Evolutionary conservation across 2,888 invertebrate species (phyloP).

Genomic region (Andrena minutula): DNA sequence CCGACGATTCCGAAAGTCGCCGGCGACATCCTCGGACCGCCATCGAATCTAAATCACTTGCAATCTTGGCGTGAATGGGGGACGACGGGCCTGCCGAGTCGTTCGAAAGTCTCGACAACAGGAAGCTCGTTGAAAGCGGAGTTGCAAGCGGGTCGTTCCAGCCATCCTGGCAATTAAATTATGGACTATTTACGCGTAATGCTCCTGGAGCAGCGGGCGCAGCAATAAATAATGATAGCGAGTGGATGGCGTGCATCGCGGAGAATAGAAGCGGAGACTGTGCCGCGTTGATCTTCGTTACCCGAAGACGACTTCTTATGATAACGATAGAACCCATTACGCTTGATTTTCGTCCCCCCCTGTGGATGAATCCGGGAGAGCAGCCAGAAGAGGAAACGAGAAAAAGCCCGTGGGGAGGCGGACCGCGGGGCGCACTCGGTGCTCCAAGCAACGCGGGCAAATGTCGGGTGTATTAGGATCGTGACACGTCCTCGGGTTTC

Average conservation of each 20-base stretch:
- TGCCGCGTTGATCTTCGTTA: constrained; percentile 26
- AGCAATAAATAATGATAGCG: constrained; percentile 1
- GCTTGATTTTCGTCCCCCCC: neutral
- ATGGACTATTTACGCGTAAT: neutral
- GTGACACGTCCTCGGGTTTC: constrained; percentile 18
- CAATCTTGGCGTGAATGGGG: constrained; percentile 13
- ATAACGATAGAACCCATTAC: constrained; percentile 12
- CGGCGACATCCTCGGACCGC: constrained; percentile 18
- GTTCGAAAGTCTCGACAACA: neutral
- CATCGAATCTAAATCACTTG: constrained; percentile 42
- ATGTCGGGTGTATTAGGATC: constrained; percentile 42
- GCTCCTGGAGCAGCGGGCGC: neutral
- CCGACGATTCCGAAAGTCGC: constrained; percentile 53
- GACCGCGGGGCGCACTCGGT: neutral
- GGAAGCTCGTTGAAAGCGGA: neutral
- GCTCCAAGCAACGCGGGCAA: constrained; percentile 9
- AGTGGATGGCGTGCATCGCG: neutral
- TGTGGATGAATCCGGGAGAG: neutral
- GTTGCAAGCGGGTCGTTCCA: neutral
- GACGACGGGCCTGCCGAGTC: neutral
- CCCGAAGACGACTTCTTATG: constrained; percentile 10
- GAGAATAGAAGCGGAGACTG: neutral
- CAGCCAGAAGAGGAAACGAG: neutral
- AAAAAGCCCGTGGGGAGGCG: neutral
- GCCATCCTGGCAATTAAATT: neutral